Evolutionary conservation across 2,113 vertebrate species (phyloP), one percentile per base, ranked within the genome.

Genomic region (Pungitius pungitius): DNA sequence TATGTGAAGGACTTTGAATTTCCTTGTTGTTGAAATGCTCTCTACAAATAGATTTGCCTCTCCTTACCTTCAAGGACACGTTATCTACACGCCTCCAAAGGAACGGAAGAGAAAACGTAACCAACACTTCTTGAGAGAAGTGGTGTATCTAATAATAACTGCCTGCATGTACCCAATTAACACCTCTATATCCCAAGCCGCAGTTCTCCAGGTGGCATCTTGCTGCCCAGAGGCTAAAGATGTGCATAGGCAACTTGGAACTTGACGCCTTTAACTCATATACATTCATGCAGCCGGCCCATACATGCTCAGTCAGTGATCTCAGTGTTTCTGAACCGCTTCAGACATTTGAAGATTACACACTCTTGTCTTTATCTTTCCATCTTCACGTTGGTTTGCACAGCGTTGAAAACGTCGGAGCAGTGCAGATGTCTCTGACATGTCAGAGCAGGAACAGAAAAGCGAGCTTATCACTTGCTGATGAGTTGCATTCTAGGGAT

Each of bases 311-410:
- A 61, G 54, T 27, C 37, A 5, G 20, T 24, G 77, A 73, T 1
- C 74, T 68, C 70, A 33, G 68, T 0, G 8, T 30, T 69, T 51
- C 51, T 27, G 0, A 77, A 78, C 63, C 66, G 58, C 73, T 49
- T 24, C 35, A 83, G 64, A 77, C 67, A 78, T n/a, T 69, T 73
- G 24, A 40, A 71, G 67, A 81, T 77, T 63, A 72, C 77, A 63
- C 43, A 56, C 76, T 49, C 54, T n/a, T 14, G 18, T 24, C 8
- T 22, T 43, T 35, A 30, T 60, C 63, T 18, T 63, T 69, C 77
- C 24, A 39, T 62, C 72, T 54, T 61, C 73, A 56, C 11, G 27
- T 63, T 17, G 54, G 42, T 65, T 15, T 55, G 45, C 35, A 40
- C 14, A 30, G 33, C 3, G 56, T 72, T 54, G 30, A 64, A 39